phyloP scores from a whole-genome alignment of 2,888 invertebrate genomes.

The Congeria kusceri region DNA sequence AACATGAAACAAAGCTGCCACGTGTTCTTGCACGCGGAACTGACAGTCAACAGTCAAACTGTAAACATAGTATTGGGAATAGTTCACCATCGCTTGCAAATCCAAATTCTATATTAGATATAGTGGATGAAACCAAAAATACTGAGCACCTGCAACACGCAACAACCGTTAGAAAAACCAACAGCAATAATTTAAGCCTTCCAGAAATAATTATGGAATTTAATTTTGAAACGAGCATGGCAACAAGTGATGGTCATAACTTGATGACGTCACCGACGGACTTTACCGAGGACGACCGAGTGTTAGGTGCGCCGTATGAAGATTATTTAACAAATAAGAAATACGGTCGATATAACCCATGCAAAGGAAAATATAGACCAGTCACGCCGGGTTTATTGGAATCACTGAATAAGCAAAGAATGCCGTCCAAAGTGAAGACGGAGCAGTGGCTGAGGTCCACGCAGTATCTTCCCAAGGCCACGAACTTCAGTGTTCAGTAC shows the following conservation, averaged over 20 bases:
- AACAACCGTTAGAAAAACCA: constrained; percentile 29
- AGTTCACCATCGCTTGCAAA: too few species aligned
- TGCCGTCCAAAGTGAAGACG: constrained; percentile 64
- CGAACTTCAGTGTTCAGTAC: constrained; percentile 36
- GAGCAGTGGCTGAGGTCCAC: constrained; percentile 67
- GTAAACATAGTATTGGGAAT: too few species aligned
- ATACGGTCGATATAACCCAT: constrained; percentile 46
- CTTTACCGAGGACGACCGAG: constrained; percentile 39
- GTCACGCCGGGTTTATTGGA: constrained; percentile 69
- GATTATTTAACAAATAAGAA: constrained; percentile 41
- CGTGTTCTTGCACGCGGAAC: too few species aligned
- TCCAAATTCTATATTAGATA: too few species aligned
- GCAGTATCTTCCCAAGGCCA: constrained; percentile 31
- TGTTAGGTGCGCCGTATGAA: constrained; percentile 57
- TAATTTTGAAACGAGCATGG: constrained; percentile 47
- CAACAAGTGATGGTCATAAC: not conserved
- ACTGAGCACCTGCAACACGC: too few species aligned
- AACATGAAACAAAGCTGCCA: too few species aligned
- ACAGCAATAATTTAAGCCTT: constrained; percentile 56
- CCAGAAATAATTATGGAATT: constrained; percentile 69
- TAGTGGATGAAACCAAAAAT: too few species aligned
- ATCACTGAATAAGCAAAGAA: constrained; percentile 61
- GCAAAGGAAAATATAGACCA: constrained; percentile 53
- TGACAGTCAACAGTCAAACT: too few species aligned
- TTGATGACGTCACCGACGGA: constrained; percentile 1